These are phyloP conservation scores for Chouioia cunea DNA, from an alignment of 2,888 invertebrate genomes.

Conservation along the genomic window DNA sequence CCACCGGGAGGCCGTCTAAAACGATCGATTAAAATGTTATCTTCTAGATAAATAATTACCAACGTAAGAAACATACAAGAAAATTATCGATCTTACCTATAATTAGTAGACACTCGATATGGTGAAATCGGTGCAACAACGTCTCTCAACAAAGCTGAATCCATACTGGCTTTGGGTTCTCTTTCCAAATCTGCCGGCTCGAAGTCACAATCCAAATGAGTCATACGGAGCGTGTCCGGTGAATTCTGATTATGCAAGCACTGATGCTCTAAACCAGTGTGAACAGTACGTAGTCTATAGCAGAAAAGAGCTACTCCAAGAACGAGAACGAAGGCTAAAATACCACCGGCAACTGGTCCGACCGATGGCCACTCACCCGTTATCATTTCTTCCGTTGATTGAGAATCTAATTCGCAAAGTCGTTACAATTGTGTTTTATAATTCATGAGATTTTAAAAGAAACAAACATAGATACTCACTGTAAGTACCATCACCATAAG, in stretches of 20 bases:
- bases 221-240: constrained; percentile 78
- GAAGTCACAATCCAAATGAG: constrained; percentile 80
- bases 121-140: constrained; percentile 84
- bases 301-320: constrained; percentile 88
- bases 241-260: constrained; percentile 67
- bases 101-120: constrained; percentile 86
- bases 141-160: constrained; percentile 75
- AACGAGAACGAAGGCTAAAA: constrained; percentile 84
- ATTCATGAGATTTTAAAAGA: not conserved
- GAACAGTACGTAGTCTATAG: constrained; percentile 76
- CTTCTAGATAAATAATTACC: too few relatives aligned
- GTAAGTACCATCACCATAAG: constrained; percentile 81
- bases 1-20: constrained; percentile 81
- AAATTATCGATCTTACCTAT: constrained; percentile 60
- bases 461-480: constrained; percentile 56
- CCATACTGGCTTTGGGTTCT: constrained; percentile 70
- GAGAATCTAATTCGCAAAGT: constrained; percentile 57
- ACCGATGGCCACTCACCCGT: constrained; percentile 74
- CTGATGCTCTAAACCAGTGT: constrained; percentile 71
- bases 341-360: constrained; percentile 88
- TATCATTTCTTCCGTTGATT: constrained; percentile 61
- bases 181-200: constrained; percentile 65
- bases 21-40: not conserved
- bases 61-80: too few relatives aligned
- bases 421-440: not conserved